Conservation (phyloP, 2,888 invertebrate genomes). For the Clunio marinus region DNA sequence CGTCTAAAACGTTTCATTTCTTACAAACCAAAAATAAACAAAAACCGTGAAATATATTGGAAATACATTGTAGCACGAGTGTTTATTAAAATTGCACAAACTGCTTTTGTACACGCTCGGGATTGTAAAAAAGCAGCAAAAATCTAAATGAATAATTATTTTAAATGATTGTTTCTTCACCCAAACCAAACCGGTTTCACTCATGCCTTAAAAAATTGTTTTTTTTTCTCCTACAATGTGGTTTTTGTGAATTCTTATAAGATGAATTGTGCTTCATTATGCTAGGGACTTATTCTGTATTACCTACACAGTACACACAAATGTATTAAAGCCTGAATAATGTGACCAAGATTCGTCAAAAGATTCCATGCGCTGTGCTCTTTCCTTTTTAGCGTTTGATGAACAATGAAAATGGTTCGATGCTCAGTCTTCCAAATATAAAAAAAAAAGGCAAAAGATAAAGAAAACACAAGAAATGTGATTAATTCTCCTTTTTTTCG, state of each 20-base stretch:
- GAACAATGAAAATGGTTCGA: background rate
- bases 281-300: background rate
- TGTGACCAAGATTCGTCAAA: conserved; percentile 32
- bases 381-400: background rate
- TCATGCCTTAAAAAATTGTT: conserved; percentile 8
- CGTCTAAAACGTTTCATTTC: background rate
- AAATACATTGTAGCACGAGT: too few relatives aligned
- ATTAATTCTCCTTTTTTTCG: conserved; percentile 19
- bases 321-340: conserved; percentile 24
- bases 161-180: conserved; percentile 34
- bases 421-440: background rate
- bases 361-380: background rate
- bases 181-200: background rate
- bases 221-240: conserved; percentile 12
- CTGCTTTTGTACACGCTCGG: too few relatives aligned
- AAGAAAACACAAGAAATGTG: conserved; percentile 26
- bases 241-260: conserved; percentile 10
- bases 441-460: background rate
- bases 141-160: conserved; percentile 19
- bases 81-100: too few relatives aligned
- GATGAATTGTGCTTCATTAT: conserved; percentile 20
- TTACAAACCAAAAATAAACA: too few relatives aligned
- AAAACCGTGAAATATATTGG: too few relatives aligned
- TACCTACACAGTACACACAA: conserved; percentile 28
- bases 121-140: background rate